Conservation (phyloP, 1,140 invertebrate species). For the Diploscapter pachys region DNA sequence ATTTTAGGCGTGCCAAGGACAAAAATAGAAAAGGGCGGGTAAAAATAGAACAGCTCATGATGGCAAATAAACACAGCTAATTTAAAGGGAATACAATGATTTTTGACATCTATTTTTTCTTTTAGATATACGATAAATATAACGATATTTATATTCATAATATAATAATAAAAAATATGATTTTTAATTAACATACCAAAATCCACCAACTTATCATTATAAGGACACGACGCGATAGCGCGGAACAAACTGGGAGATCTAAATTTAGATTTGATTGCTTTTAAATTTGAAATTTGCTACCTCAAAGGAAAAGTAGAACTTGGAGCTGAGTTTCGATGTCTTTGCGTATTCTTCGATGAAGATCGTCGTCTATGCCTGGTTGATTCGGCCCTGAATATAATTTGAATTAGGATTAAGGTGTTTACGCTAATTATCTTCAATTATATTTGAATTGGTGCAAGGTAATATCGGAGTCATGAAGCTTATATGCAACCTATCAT, state of each 20-base stretch:
- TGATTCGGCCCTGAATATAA: conserved; percentile 20
- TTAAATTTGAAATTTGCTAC: not conserved
- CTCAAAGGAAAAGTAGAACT: conserved; percentile 29
- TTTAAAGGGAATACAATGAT: not conserved
- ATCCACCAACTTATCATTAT: conserved; percentile 9
- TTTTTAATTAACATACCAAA: conserved; percentile 8
- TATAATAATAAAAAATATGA: conserved; percentile 5
- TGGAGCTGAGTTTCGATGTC: conserved; percentile 27
- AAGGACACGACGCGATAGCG: not conserved
- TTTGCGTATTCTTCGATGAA: conserved; percentile 23
- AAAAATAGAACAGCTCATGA: not conserved
- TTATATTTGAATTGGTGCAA: no score
- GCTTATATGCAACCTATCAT: no score
- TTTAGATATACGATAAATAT: not conserved
- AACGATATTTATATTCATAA: not conserved
- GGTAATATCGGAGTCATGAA: no score
- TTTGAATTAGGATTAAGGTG: not conserved
- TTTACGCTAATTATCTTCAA: no score
- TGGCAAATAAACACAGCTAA: not conserved
- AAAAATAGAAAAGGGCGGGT: not conserved
- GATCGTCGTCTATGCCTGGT: conserved; percentile 30
- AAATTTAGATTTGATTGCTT: not conserved
- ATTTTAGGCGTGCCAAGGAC: not conserved
- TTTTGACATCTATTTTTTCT: not conserved
- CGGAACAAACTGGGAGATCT: conserved; percentile 6